Conservation (phyloP, 1,140 invertebrate species). For the Anastrepha ludens region DNA sequence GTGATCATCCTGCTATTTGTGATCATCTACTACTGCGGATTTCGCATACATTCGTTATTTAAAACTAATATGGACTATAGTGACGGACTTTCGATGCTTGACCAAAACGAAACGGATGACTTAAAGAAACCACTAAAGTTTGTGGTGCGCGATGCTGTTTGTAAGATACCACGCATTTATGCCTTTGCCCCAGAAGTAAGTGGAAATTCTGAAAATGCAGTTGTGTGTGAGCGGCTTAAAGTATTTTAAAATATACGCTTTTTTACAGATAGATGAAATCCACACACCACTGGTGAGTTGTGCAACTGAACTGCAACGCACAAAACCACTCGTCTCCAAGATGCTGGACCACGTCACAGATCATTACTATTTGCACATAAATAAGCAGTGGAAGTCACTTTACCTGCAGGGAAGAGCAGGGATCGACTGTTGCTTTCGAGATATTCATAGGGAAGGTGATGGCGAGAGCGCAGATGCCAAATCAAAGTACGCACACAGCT, state of each 20-base stretch:
- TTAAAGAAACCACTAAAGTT: neutral
- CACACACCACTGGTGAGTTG: neutral
- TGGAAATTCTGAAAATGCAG: neutral
- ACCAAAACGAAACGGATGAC: neutral
- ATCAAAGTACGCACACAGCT: neutral
- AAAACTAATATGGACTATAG: neutral
- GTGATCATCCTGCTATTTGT: neutral
- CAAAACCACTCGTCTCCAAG: neutral
- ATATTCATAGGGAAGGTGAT: neutral
- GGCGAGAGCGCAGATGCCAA: neutral
- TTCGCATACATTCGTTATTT: neutral
- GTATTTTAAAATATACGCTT: neutral
- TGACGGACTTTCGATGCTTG: neutral
- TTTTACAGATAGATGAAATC: neutral
- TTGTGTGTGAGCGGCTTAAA: neutral
- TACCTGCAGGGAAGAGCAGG: neutral
- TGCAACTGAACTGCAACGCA: neutral
- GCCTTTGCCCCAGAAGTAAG: neutral
- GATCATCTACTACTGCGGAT: neutral
- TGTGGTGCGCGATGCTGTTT: neutral
- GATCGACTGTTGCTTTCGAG: neutral
- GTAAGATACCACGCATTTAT: constrained; percentile 5
- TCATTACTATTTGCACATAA: constrained; percentile 11
- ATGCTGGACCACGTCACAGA: neutral
- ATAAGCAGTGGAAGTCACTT: neutral